These are phyloP conservation scores for Gryllus longicercus DNA, from an alignment of 2,888 invertebrate genomes.

Conservation along the genomic window DNA sequence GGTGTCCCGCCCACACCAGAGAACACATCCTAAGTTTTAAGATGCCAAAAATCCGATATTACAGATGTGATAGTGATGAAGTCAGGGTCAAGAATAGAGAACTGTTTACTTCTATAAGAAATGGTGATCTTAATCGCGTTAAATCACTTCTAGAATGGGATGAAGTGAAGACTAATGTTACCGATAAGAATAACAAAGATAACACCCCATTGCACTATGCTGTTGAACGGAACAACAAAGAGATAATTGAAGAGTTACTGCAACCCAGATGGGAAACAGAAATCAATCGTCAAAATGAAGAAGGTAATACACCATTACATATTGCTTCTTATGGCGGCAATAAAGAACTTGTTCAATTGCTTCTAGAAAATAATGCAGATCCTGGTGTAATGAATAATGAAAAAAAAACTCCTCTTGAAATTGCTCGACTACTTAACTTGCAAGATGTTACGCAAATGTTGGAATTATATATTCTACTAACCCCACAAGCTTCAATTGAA, in stretches of 20 bases:
- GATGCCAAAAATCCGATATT: neutral
- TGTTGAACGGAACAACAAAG: neutral
- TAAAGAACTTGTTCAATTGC: slow-evolving; percentile 1
- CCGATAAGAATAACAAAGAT: neutral
- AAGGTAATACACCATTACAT: neutral
- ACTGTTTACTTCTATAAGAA: neutral
- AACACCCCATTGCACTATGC: neutral
- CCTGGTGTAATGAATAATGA: neutral
- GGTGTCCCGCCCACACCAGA: too few species aligned
- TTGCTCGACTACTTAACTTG: neutral
- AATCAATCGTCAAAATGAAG: neutral
- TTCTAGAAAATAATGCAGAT: neutral
- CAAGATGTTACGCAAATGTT: neutral
- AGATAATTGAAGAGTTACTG: slow-evolving; percentile 5
- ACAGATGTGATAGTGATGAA: neutral
- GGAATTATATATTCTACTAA: too few species aligned
- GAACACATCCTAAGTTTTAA: too few species aligned
- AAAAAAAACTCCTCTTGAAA: neutral
- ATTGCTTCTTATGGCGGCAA: neutral
- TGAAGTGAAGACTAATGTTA: neutral
- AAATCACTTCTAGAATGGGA: neutral
- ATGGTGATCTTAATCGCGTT: neutral
- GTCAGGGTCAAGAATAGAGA: neutral
- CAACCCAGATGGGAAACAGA: neutral
- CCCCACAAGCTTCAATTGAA: too few species aligned